Conservation (phyloP, 35 echinoderm and acorn worm species). For the Patiria miniata region DNA sequence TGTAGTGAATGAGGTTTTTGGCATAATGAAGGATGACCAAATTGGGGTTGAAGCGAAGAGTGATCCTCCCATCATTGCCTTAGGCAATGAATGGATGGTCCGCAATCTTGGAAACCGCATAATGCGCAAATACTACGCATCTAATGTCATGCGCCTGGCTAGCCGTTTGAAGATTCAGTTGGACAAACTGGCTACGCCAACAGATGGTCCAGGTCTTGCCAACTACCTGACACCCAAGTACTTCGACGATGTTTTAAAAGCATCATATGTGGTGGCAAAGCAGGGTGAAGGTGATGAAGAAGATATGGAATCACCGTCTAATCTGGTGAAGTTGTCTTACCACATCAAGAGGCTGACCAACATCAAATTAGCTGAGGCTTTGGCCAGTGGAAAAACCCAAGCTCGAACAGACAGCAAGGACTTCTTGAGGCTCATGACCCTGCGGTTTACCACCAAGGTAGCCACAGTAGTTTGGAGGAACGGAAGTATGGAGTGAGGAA, state of each 20-base stretch:
- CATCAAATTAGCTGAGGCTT: slow-evolving; percentile 40
- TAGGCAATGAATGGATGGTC: slow-evolving; percentile 44
- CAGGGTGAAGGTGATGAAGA: slow-evolving; percentile 42
- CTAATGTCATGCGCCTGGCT: slow-evolving; percentile 37
- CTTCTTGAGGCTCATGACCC: slow-evolving; percentile 45
- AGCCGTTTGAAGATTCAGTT: slow-evolving; percentile 34
- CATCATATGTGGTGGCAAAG: slow-evolving; percentile 21
- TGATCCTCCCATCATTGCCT: slow-evolving; percentile 24
- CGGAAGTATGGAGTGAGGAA: neutral
- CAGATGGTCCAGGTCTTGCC: slow-evolving; percentile 16
- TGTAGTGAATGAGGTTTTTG: slow-evolving; percentile 42
- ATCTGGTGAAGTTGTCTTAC: slow-evolving; percentile 46
- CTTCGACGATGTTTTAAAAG: slow-evolving; percentile 24
- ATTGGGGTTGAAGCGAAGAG: slow-evolving; percentile 14
- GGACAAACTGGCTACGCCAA: slow-evolving; percentile 5
- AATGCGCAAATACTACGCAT: slow-evolving; percentile 61
- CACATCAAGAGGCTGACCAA: slow-evolving; percentile 45
- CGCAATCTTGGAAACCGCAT: slow-evolving; percentile 40
- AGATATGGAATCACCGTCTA: slow-evolving; percentile 39
- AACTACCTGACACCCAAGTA: slow-evolving; percentile 39
- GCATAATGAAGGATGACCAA: slow-evolving; percentile 43
- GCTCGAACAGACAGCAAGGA: neutral
- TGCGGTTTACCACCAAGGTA: slow-evolving; percentile 32
- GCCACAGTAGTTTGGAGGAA: slow-evolving; percentile 12
- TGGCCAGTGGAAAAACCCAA: slow-evolving; percentile 14